Percentiles rank a stretch among this genome's conserved stretches.
phyloP scores from a whole-genome alignment of 2,113 vertebrate genomes.

The Thunnus maccoyii region DNA sequence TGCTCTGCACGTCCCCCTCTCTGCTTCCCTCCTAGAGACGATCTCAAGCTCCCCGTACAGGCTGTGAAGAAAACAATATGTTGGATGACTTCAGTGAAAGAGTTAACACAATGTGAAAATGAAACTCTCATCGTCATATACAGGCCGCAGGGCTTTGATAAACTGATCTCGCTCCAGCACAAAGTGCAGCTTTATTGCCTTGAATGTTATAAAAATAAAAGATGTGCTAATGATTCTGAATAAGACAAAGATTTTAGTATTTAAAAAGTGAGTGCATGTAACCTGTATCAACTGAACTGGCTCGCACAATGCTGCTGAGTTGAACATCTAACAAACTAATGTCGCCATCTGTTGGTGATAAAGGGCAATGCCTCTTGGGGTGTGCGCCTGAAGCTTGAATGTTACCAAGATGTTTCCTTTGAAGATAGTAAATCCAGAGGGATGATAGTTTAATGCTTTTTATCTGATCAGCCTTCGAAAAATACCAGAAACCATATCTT shows the following conservation, averaged over 20 bases:
- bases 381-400: neutral
- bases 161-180: neutral
- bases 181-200: neutral
- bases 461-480: too few species aligned
- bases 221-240: neutral
- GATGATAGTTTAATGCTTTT: too few species aligned
- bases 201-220: neutral
- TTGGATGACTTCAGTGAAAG: neutral
- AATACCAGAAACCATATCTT: too few species aligned
- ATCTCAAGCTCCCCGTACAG: conserved; percentile 5
- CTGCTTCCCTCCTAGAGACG: conserved; percentile 5
- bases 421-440: too few species aligned
- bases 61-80: conserved; percentile 37
- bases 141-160: neutral
- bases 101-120: neutral
- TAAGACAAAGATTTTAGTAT: neutral
- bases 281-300: neutral
- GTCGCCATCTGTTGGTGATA: conserved; percentile 52
- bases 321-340: neutral
- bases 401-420: too few species aligned
- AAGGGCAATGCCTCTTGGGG: neutral
- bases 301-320: too few species aligned
- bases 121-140: neutral
- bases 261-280: neutral
- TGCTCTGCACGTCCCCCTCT: conserved; percentile 32